phyloP scores from a whole-genome alignment of 1,140 invertebrate genomes.

The Calosoma granatense region DNA sequence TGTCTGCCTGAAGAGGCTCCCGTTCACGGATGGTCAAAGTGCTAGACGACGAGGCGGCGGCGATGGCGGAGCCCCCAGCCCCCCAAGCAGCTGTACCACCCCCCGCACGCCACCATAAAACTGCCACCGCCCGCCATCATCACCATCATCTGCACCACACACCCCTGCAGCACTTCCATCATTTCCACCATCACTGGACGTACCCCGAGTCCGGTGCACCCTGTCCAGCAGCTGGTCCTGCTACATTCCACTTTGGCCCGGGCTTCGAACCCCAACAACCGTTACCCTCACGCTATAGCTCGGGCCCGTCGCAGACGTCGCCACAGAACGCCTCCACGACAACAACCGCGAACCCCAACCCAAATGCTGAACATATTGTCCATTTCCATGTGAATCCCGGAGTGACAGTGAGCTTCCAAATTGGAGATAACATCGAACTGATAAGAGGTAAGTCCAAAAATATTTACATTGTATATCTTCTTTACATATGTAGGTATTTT shows the following conservation, averaged over 20 bases:
- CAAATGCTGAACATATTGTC: conserved; percentile 47
- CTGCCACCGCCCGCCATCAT: conserved; percentile 21
- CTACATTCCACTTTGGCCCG: conserved; percentile 40
- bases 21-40: conserved; percentile 31
- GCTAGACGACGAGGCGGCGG: conserved; percentile 25
- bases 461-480: too few relatives aligned
- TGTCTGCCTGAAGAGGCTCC: background rate
- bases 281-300: conserved; percentile 9
- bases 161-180: conserved; percentile 27
- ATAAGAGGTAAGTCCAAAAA: conserved; percentile 53
- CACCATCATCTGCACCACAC: conserved; percentile 24
- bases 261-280: conserved; percentile 38
- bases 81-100: conserved; percentile 15
- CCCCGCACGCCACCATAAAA: conserved; percentile 16
- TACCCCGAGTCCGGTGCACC: conserved; percentile 23
- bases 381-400: conserved; percentile 60
- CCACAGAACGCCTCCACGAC: background rate
- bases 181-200: conserved; percentile 34
- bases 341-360: conserved; percentile 14
- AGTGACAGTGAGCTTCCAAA: conserved; percentile 54
- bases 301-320: conserved; percentile 20
- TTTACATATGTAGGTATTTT: too few relatives aligned
- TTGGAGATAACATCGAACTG: conserved; percentile 52
- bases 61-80: conserved; percentile 24
- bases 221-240: conserved; percentile 21